Evolutionary conservation across 1,140 invertebrate species (phyloP), one percentile per base, ranked within the genome.

Genomic region (Rhizoglyphus robini): DNA sequence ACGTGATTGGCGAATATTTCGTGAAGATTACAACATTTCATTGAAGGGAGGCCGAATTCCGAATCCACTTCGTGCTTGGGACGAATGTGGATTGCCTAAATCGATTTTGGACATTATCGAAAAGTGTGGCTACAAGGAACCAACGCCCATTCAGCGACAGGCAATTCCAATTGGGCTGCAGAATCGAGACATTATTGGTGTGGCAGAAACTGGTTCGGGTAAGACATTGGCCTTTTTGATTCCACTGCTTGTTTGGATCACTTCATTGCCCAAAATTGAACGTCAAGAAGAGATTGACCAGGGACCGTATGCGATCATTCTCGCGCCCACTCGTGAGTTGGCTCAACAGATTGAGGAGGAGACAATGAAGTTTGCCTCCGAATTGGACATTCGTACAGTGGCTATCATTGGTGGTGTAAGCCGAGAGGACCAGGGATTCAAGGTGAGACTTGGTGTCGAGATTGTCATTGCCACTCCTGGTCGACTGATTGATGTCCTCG

Each of bases 381-480:
- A 88, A 3, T 78, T 99, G 8, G 92, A 90, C 29, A 96, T 99
- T 54, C 82, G 92, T 63, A 97, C 94, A 31, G 95, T 99, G 0
- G 91, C 97, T 5, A 90, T 99, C 41, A 97, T 99, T 68, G 96
- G 96, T 75, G 96, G 96, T 70, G 77, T 98, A 1, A 96, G 92
- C 0, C 81, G 94, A 70, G 96, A 99, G 79, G 96, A 99, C 69
- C 96, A 99, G 81, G 96, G 95, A 66, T 96, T 99, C 73, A 85
- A 92, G 71, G 78, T 99, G 20, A 79, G 95, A 71, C 83, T 96
- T 78, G 96, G 96, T 49, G 98, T 96, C 77, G 96, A 99, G 83
- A 97, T 99, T 74, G 95, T 99, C n/a, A 99, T 99, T 75, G 96
- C 96, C 29, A 99, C 96, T 0, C 96, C 96, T 54, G 96, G 96